Conservation (phyloP, 2,113 vertebrate species). For the Oncorhynchus keta region DNA sequence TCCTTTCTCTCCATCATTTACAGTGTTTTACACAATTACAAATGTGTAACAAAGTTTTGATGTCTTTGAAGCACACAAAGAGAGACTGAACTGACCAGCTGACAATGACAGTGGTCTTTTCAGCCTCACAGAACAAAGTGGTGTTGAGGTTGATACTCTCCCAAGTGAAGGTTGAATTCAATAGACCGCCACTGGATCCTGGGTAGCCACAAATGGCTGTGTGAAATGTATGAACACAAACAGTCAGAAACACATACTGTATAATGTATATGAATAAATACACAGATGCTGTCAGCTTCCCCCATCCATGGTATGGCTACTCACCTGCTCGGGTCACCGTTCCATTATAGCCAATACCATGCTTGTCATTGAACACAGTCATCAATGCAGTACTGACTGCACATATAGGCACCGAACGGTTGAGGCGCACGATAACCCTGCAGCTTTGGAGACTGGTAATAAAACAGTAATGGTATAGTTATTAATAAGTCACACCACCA, state of each 20-base stretch:
- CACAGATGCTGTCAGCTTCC: neutral
- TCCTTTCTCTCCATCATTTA: neutral
- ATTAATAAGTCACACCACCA: neutral
- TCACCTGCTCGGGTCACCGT: slow-evolving; percentile 56
- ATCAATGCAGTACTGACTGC: slow-evolving; percentile 28
- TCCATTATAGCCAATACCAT: slow-evolving; percentile 3
- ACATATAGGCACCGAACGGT: slow-evolving; percentile 35
- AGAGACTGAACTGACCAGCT: slow-evolving; percentile 58
- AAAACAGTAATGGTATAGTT: neutral
- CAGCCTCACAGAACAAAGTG: slow-evolving; percentile 39
- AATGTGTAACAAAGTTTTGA: neutral
- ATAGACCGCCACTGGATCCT: neutral
- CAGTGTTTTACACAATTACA: neutral
- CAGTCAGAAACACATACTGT: neutral
- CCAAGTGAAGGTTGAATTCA: slow-evolving; percentile 2
- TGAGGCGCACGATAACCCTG: slow-evolving; percentile 45
- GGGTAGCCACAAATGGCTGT: slow-evolving; percentile 58
- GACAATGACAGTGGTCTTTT: neutral
- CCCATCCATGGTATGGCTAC: slow-evolving; percentile 13
- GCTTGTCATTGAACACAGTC: slow-evolving; percentile 6
- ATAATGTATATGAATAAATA: neutral
- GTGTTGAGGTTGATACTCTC: fast-evolving
- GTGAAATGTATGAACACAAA: slow-evolving; percentile 17
- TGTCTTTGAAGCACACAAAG: neutral
- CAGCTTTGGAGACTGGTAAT: slow-evolving; percentile 28